Conservation (phyloP, 2,797 vertebrate species). For the Somateria mollissima region DNA sequence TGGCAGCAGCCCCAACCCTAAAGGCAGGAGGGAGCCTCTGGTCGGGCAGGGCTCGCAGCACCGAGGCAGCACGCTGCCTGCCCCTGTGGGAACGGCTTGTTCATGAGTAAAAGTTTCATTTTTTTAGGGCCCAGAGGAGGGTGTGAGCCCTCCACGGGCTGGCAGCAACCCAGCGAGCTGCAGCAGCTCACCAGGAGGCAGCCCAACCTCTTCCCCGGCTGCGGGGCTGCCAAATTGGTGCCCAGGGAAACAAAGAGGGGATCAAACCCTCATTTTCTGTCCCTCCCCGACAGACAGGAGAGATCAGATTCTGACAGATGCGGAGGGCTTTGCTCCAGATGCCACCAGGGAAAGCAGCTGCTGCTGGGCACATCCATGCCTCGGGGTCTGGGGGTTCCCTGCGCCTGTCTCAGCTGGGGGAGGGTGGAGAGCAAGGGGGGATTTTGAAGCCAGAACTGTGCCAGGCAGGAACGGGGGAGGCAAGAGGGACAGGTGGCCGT, state of each 20-base stretch:
- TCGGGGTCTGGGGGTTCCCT: no score
- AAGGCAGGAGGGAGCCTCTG: no score
- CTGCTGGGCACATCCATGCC: no score
- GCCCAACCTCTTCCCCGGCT: background rate
- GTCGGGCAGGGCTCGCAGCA: accelerated
- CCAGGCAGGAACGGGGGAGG: background rate
- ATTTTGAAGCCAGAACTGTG: background rate
- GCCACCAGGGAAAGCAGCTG: background rate
- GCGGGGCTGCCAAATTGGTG: background rate
- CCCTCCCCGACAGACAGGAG: background rate
- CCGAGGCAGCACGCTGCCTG: background rate
- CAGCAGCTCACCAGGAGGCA: background rate
- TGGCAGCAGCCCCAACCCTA: background rate
- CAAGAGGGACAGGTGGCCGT: background rate
- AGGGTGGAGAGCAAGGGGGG: background rate
- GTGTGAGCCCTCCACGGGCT: background rate
- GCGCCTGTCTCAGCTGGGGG: no score
- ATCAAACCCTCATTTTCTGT: background rate
- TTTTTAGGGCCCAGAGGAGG: background rate
- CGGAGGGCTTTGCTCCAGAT: background rate
- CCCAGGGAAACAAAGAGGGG: background rate
- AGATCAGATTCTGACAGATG: background rate
- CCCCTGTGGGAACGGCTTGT: background rate
- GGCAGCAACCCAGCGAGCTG: background rate
- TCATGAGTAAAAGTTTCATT: background rate